Conservation (phyloP, 2,797 vertebrate genomes). For the Tokudaia muenninki region DNA sequence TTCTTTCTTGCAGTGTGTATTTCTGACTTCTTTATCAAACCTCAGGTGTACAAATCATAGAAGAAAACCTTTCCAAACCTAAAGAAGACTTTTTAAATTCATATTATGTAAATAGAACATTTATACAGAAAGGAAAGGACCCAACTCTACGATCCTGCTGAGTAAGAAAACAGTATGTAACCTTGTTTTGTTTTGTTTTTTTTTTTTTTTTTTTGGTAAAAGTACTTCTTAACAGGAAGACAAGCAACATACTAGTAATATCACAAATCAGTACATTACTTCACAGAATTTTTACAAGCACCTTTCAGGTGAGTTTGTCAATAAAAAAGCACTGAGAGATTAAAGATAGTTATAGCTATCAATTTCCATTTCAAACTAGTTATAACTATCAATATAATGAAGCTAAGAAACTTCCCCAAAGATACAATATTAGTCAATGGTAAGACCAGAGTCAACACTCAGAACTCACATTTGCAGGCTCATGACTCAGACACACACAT, state of each 20-base stretch:
- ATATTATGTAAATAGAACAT: background rate
- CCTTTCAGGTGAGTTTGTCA: background rate
- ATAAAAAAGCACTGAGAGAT: background rate
- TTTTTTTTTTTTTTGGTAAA: too few species aligned
- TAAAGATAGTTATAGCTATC: background rate
- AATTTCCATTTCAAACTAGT: slow-evolving; percentile 8
- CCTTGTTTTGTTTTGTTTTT: background rate
- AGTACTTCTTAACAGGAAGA: background rate
- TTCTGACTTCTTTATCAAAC: too few species aligned
- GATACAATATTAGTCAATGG: background rate
- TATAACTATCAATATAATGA: background rate
- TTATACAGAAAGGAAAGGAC: slow-evolving; percentile 16
- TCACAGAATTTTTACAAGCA: background rate
- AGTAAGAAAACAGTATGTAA: background rate
- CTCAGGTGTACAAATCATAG: too few species aligned
- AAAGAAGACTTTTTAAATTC: background rate
- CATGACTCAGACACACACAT: background rate
- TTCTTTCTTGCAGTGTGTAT: too few species aligned
- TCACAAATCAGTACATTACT: background rate
- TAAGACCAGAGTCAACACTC: background rate
- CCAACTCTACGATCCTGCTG: background rate
- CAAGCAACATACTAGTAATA: background rate
- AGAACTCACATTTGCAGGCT: background rate
- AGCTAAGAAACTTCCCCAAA: background rate
- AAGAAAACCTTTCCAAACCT: too few species aligned